These are phyloP conservation scores for Saguinus midas DNA, from an alignment of 2,113 vertebrate genomes.

Conservation along the genomic window DNA sequence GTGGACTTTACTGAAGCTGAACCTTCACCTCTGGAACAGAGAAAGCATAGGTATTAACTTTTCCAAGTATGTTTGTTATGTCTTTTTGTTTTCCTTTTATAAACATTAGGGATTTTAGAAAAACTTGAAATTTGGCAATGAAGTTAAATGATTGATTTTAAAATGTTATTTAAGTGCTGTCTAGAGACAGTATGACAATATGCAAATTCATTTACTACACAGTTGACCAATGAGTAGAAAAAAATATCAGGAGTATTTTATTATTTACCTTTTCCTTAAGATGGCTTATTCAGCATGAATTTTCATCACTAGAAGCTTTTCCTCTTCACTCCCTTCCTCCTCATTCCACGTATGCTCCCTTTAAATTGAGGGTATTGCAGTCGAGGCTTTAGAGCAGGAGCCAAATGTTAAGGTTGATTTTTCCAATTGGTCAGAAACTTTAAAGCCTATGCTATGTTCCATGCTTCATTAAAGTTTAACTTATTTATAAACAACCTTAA, in stretches of 20 bases:
- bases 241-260: slow-evolving; percentile 75
- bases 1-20: background rate
- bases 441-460: background rate
- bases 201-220: slow-evolving; percentile 80
- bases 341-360: background rate
- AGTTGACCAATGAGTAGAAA: slow-evolving; percentile 82
- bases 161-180: slow-evolving; percentile 82
- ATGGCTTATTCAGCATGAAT: background rate
- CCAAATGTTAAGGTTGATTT: background rate
- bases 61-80: slow-evolving; percentile 8
- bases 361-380: background rate
- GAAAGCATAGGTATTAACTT: slow-evolving; percentile 31
- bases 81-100: slow-evolving; percentile 39
- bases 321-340: background rate
- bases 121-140: slow-evolving; percentile 73
- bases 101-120: slow-evolving; percentile 35
- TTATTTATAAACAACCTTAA: slow-evolving; percentile 1
- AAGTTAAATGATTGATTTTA: slow-evolving; percentile 82
- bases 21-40: slow-evolving; percentile 24
- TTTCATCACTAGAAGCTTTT: background rate
- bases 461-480: background rate
- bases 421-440: slow-evolving; percentile 22
- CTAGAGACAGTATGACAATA: background rate
- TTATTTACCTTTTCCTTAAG: slow-evolving; percentile 77
- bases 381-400: background rate